phyloP scores from a whole-genome alignment of 1,140 invertebrate genomes.

The Stegodyphus mimosarum region DNA sequence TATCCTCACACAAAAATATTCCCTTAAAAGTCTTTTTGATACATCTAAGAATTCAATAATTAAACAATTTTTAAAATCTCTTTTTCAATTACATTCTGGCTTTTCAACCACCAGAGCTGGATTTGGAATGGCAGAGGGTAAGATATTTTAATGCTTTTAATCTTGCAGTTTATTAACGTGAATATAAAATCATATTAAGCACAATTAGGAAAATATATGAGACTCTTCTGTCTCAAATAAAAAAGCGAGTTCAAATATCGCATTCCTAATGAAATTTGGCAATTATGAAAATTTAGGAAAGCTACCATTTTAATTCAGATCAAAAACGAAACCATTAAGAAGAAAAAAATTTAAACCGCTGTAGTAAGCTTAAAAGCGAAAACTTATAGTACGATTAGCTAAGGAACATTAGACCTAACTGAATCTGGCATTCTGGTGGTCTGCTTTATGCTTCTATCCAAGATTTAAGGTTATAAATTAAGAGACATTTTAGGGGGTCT shows the following conservation, averaged over 20 bases:
- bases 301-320: too few relatives aligned
- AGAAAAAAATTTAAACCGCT: too few relatives aligned
- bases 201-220: too few relatives aligned
- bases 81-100: slow-evolving; percentile 18
- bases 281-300: too few relatives aligned
- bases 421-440: slow-evolving; percentile 23
- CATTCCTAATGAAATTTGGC: too few relatives aligned
- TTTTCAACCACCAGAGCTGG: slow-evolving; percentile 7
- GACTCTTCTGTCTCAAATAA: too few relatives aligned
- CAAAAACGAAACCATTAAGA: too few relatives aligned
- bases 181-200: too few relatives aligned
- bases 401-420: neutral
- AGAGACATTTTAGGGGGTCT: slow-evolving; percentile 52
- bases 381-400: too few relatives aligned
- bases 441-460: slow-evolving; percentile 17
- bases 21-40: slow-evolving; percentile 46
- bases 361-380: too few relatives aligned
- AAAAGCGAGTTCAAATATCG: too few relatives aligned
- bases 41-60: neutral
- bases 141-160: neutral
- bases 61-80: slow-evolving; percentile 19
- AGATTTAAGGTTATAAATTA: slow-evolving; percentile 4
- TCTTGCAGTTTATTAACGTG: neutral
- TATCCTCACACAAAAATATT: slow-evolving; percentile 28
- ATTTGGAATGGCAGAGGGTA: neutral